These are phyloP conservation scores for Metridium senile DNA, from an alignment of 92 coral and sea anemone species.

Conservation along the genomic window DNA sequence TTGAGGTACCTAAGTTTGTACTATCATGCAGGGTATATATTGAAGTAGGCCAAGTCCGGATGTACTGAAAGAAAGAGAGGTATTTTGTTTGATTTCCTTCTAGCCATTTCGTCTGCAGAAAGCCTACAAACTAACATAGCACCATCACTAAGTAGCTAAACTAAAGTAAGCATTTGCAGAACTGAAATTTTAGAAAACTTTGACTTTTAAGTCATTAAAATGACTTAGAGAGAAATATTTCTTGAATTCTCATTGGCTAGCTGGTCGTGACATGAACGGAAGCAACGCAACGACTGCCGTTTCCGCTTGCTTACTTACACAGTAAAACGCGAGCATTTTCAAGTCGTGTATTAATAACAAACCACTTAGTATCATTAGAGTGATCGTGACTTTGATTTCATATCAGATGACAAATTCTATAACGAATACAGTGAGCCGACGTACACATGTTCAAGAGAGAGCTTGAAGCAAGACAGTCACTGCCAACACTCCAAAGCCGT, in stretches of 20 bases:
- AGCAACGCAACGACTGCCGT: background rate
- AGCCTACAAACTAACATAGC: background rate
- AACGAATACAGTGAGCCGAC: background rate
- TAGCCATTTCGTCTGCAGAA: constrained; percentile 18
- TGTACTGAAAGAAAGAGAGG: background rate
- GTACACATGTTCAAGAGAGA: constrained; percentile 19
- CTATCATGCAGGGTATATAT: too few species aligned
- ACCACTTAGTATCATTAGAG: constrained; percentile 10
- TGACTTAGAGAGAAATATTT: background rate
- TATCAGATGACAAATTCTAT: constrained; percentile 18
- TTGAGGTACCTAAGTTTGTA: background rate
- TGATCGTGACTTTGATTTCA: constrained; percentile 18
- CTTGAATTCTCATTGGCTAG: constrained; percentile 9
- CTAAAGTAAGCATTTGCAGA: background rate
- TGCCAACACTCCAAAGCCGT: background rate
- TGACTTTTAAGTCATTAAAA: background rate
- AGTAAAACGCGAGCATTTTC: background rate
- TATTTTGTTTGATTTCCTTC: constrained; percentile 14
- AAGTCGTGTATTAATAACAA: constrained; percentile 11
- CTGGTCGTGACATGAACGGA: constrained; percentile 22
- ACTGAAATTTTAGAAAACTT: constrained; percentile 2
- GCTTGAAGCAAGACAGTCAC: background rate
- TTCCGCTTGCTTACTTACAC: background rate
- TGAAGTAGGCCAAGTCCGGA: too few species aligned
- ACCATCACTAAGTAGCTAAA: constrained; percentile 4